Base-by-base conservation (phyloP, 2,888 invertebrate genomes). In the Drosophila longiperda region DNA sequence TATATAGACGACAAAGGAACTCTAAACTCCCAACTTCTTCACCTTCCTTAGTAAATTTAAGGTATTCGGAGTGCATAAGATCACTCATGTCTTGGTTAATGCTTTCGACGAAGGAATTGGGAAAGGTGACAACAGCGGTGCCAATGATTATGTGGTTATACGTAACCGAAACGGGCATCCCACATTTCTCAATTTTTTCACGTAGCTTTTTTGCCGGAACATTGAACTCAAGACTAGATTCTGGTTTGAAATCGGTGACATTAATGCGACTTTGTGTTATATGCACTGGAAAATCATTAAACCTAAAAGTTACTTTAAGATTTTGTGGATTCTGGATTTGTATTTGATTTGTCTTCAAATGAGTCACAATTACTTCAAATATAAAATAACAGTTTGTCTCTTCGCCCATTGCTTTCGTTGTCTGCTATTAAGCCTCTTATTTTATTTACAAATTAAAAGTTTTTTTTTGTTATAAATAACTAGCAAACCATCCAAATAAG, bases 261-360 rank as follows among this genome's bases (percentile, higher is more conserved):
- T 92, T 90, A 1, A 91, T 90, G 11, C 90, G 90, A 66, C 90
- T 91, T 0, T 80, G 66, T 29, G 89, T 90, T 42, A 92, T 84
- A 0, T 54, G 23, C 1, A 92, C 34, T 1, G 66, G 20, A 0
- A 62, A 50, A 4, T 60, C 58, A 53, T 87, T 82, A 6, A 91
- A 87, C 0, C 23, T 66, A 0, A 73, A 80, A 5, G 80, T 78
- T 1, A 92, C 81, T 1, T 64, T 12, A 2, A 92, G 66, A 1
- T 68, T 53, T 0, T 64, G 66, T 0, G 78, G 75, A 61, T 89
- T 67, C 11, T 64, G 38, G 5, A 89, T 66, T 20, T 59, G 20
- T 1, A 58, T 11, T 4, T 61, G 48, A 0, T 61, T 66, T 34
- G 86, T 61, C 48, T 80, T 80, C 4, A 88, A 68, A 40, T 75